phyloP scores from a whole-genome alignment of 2,797 vertebrate genomes.

The Alosa sapidissima region DNA sequence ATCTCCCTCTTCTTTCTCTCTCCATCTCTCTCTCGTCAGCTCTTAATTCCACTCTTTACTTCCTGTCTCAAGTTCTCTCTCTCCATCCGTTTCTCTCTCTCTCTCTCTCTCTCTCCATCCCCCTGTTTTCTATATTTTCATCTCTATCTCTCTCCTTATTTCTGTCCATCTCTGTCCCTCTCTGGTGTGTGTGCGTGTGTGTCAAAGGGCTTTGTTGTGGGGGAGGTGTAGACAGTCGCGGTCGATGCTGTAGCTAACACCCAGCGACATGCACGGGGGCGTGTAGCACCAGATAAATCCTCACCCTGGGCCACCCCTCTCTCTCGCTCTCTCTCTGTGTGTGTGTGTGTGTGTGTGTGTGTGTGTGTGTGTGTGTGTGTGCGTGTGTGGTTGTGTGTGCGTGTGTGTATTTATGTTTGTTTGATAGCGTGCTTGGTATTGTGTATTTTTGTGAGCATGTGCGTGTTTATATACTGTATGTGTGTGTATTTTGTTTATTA shows the following conservation, averaged over 20 bases:
- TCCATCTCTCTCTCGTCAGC: neutral
- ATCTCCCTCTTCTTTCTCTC: constrained; percentile 57
- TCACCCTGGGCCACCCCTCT: constrained; percentile 32
- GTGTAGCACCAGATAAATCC: constrained; percentile 51
- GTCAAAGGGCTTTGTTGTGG: constrained; percentile 58
- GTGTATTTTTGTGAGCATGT: too few species aligned
- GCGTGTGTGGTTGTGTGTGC: neutral
- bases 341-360: neutral
- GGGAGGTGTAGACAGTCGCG: constrained; percentile 57
- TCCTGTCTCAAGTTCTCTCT: too few species aligned
- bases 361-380: neutral
- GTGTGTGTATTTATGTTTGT: neutral
- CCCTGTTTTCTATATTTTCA: neutral
- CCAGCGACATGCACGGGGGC: constrained; percentile 46
- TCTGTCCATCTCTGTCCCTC: neutral
- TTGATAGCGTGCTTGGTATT: neutral
- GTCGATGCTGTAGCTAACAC: constrained; percentile 53
- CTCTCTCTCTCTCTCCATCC: neutral
- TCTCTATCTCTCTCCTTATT: neutral
- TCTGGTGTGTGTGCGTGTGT: neutral
- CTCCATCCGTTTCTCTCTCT: neutral
- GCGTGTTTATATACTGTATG: too few species aligned
- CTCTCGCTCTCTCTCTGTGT: neutral
- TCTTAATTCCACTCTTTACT: neutral
- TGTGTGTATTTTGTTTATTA: too few species aligned